Base-by-base conservation (phyloP, 2,888 invertebrate species). In the Nysson spinosus region DNA sequence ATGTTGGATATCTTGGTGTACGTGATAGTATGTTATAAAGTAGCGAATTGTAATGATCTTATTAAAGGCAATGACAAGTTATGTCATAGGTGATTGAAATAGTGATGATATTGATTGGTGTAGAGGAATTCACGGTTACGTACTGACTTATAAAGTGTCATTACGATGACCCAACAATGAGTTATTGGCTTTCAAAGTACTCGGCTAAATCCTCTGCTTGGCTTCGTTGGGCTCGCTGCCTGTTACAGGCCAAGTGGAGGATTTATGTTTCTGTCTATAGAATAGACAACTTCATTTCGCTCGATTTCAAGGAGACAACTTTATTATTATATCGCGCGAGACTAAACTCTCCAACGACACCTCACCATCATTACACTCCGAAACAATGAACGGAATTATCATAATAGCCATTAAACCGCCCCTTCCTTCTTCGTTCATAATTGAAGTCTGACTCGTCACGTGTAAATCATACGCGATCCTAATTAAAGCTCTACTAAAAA, bases 161-260 rank as follows among this genome's bases (percentile, higher is more conserved):
- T 83, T 83, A 78, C 77, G 73, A 82, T 81, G 81, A 83, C 81
- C 76, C 79, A 81, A 82, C 84, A 81, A 78, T 81, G 77, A 83
- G 79, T 82, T 83, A 84, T 83, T 83, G 81, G 82, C 83, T 84
- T 82, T 82, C 78, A 81, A 82, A 83, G 82, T 80, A 73, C 68
- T 58, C 79, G 69, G 67, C 77, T 79, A 80, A 82, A 79, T 83
- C 81, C 77, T 47, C 74, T 80, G 68, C 73, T 80, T 81, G 81
- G 84, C 84, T 85, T 85, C 82, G 66, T 77, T 75, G 55, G 66
- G 73, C 69, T 70, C 73, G 72, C 69, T 77, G 73, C 64, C 74
- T 74, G 74, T 75, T 73, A 76, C 75, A 72, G 79, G 73, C 76
- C 75, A 80, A 81, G 77, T 76, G 76, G 77, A 67, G 77, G 77